A percentile compares a stretch with the other conserved stretches of the same genome.
phyloP scores from a whole-genome alignment of 1,140 invertebrate genomes.

The Penaeus japonicus region DNA sequence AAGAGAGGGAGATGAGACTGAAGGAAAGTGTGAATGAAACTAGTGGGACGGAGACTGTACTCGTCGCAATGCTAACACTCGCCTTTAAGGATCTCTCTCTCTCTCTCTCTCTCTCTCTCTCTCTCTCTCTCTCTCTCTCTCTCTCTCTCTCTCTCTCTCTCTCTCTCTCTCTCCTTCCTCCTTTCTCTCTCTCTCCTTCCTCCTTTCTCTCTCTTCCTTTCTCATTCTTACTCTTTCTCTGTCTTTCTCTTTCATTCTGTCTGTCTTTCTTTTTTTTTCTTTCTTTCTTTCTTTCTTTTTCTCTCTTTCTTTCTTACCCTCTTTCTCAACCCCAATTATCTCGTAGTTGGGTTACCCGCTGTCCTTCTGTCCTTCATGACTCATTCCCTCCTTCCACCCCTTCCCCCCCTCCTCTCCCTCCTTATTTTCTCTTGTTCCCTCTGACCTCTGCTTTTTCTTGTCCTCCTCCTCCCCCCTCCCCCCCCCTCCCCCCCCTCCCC shows the following conservation, averaged over 20 bases:
- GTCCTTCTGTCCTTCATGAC: not conserved
- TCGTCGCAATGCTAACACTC: too few relatives aligned
- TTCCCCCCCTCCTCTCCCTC: not conserved
- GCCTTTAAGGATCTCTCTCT: too few relatives aligned
- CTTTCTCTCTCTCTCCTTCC: not conserved
- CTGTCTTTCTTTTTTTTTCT: not conserved
- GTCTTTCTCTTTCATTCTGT: not conserved
- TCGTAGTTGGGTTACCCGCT: too few relatives aligned
- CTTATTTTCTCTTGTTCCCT: not conserved
- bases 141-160: not conserved
- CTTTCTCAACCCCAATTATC: not conserved
- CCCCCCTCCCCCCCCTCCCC: not conserved
- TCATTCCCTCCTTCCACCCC: not conserved
- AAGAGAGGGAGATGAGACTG: too few relatives aligned
- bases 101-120: too few relatives aligned
- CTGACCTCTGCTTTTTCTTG: not conserved
- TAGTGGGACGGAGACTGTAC: too few relatives aligned
- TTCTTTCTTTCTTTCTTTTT: not conserved
- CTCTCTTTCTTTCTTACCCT: not conserved
- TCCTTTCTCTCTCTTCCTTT: not conserved
- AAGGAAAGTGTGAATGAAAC: too few relatives aligned
- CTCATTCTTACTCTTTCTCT: not conserved
- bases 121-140: not conserved
- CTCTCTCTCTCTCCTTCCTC: not conserved
- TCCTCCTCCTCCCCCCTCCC: not conserved